Evolutionary conservation across 2,113 vertebrate species (phyloP).

Genomic region (Scomber scombrus): DNA sequence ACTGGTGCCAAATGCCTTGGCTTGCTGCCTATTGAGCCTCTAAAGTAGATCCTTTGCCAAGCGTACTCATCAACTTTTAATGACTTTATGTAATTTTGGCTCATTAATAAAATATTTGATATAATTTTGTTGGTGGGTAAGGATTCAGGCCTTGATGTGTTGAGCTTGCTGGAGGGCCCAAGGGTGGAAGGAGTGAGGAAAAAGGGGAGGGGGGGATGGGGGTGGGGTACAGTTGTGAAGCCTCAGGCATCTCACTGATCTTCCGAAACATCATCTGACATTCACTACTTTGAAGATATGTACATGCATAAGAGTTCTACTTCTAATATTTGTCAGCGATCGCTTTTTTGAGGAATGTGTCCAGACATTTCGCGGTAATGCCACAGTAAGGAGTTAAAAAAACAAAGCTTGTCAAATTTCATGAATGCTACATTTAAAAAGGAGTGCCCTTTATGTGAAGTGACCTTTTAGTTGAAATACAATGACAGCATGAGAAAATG

Average conservation of each 20-base stretch:
- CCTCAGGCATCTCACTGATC: conserved; percentile 66
- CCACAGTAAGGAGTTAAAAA: not conserved
- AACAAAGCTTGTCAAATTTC: conserved; percentile 23
- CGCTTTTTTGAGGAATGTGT: conserved; percentile 54
- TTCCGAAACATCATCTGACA: conserved; percentile 74
- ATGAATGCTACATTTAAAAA: conserved; percentile 51
- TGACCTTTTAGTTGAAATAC: conserved; percentile 51
- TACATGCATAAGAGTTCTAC: conserved; percentile 52
- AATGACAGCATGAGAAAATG: conserved; percentile 45
- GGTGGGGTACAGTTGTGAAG: conserved; percentile 57
- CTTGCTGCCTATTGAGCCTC: conserved; percentile 59
- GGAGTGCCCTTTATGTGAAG: conserved; percentile 37
- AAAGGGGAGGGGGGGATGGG: conserved; percentile 16
- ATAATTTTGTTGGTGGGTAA: conserved; percentile 76
- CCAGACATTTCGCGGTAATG: conserved; percentile 33
- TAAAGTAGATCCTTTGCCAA: conserved; percentile 69
- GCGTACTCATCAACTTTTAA: conserved; percentile 82
- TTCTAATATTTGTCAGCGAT: conserved; percentile 67
- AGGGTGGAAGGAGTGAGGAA: conserved; percentile 61
- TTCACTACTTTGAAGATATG: conserved; percentile 66
- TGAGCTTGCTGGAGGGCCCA: conserved; percentile 60
- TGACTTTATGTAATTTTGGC: conserved; percentile 81
- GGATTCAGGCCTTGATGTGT: conserved; percentile 70
- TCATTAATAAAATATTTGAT: conserved; percentile 82
- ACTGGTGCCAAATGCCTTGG: conserved; percentile 66